Evolutionary conservation across 2,888 invertebrate genomes (phyloP).

Genomic region (Plemyria rubiginata): DNA sequence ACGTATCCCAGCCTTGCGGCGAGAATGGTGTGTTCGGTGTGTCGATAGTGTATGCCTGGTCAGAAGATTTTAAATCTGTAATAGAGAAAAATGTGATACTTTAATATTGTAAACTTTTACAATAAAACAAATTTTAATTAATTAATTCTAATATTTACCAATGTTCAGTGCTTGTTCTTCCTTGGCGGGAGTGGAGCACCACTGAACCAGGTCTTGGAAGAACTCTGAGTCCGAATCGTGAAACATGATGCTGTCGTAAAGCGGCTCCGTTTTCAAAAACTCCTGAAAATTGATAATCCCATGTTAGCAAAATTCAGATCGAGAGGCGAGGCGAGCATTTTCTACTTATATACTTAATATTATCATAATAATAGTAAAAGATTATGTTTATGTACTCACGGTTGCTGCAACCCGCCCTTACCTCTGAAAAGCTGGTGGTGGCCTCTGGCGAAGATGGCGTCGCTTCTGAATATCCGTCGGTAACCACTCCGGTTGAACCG

Average conservation of each 20-base stretch:
- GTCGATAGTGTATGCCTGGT: constrained; percentile 74
- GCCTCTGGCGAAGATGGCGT: constrained; percentile 58
- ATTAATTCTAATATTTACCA: constrained; percentile 60
- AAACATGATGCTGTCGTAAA: constrained; percentile 75
- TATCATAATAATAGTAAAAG: constrained; percentile 46
- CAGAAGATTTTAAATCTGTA: constrained; percentile 68
- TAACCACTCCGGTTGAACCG: constrained; percentile 69
- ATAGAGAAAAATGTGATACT: constrained; percentile 24
- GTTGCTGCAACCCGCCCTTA: constrained; percentile 60
- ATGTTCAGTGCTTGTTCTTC: constrained; percentile 78
- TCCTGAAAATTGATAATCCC: constrained; percentile 67
- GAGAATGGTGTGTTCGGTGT: constrained; percentile 76
- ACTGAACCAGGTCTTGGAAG: constrained; percentile 88
- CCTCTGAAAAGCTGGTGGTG: constrained; percentile 75
- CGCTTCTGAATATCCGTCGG: constrained; percentile 64
- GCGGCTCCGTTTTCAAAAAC: constrained; percentile 76
- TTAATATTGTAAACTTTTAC: too few species aligned
- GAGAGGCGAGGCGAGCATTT: constrained; percentile 40
- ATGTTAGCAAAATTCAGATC: constrained; percentile 54
- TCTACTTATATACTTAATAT: constrained; percentile 63
- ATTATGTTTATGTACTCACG: constrained; percentile 75
- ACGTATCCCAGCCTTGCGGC: constrained; percentile 73
- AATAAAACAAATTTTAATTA: too few species aligned
- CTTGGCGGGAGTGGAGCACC: constrained; percentile 84
- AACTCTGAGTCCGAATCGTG: constrained; percentile 86